Evolutionary conservation across 2,888 invertebrate genomes (phyloP).

Genomic region (Tenthredo notha): DNA sequence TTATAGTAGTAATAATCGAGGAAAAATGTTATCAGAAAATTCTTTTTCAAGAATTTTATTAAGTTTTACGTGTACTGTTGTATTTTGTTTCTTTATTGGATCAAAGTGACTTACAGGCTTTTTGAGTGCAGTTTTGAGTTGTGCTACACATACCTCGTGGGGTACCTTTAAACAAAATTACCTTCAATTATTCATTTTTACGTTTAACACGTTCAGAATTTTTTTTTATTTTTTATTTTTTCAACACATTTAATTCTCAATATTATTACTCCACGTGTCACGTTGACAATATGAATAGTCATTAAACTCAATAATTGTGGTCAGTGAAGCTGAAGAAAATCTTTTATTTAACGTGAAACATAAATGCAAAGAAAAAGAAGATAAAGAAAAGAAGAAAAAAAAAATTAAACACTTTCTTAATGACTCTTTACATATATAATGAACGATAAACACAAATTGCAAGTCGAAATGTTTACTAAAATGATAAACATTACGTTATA

Average conservation of each 20-base stretch:
- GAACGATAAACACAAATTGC: neutral
- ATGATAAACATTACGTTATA: slow-evolving; percentile 8
- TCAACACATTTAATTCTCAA: slow-evolving; percentile 7
- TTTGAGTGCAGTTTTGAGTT: slow-evolving; percentile 70
- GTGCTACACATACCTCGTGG: slow-evolving; percentile 78
- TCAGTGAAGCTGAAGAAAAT: slow-evolving; percentile 6
- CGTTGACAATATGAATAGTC: slow-evolving; percentile 22
- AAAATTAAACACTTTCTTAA: slow-evolving; percentile 13
- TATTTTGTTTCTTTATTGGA: slow-evolving; percentile 56
- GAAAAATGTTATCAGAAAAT: neutral
- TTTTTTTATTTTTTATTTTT: too few relatives aligned
- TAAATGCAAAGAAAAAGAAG: neutral
- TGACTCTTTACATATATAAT: slow-evolving; percentile 1
- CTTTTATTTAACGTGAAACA: neutral
- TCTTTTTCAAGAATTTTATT: neutral
- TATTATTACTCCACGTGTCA: slow-evolving; percentile 9
- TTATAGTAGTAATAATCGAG: neutral
- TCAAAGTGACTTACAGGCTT: slow-evolving; percentile 74
- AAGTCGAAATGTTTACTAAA: slow-evolving; percentile 7
- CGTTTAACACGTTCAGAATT: slow-evolving; percentile 34
- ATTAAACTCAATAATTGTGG: neutral
- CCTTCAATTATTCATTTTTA: slow-evolving; percentile 66
- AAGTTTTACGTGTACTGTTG: slow-evolving; percentile 39
- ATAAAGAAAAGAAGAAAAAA: slow-evolving; percentile 1
- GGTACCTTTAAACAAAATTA: slow-evolving; percentile 77